A percentile compares a stretch with the other conserved stretches of the same genome.
Conservation (phyloP, 2,888 invertebrate species). For the Apotomis capreana region DNA sequence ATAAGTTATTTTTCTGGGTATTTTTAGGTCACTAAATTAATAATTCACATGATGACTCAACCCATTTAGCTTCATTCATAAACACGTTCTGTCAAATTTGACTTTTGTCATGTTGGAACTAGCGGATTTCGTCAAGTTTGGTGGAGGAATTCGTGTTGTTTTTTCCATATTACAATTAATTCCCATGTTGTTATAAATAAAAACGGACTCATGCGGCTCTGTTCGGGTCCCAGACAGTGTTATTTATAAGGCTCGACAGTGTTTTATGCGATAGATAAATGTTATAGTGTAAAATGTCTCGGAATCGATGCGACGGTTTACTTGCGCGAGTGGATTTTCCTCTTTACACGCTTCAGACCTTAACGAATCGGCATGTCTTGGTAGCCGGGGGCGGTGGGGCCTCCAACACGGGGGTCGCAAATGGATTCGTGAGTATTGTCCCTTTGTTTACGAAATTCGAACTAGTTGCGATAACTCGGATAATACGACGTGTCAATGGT, state of each 20-base stretch:
- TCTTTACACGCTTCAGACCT: slow-evolving; percentile 93
- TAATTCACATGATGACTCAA: slow-evolving; percentile 2
- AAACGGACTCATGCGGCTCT: slow-evolving; percentile 64
- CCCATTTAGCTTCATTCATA: slow-evolving; percentile 34
- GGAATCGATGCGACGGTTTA: slow-evolving; percentile 86
- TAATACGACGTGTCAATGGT: slow-evolving; percentile 30
- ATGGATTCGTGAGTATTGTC: slow-evolving; percentile 93
- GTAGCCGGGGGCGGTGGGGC: slow-evolving; percentile 99
- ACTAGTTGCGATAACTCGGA: slow-evolving; percentile 20
- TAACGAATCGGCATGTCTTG: slow-evolving; percentile 95
- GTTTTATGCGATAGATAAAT: slow-evolving; percentile 58
- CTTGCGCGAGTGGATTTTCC: slow-evolving; percentile 96
- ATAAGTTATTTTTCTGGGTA: not conserved
- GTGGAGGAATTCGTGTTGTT: slow-evolving; percentile 58
- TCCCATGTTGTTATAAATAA: slow-evolving; percentile 55
- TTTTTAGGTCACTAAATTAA: not conserved
- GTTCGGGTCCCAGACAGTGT: slow-evolving; percentile 57
- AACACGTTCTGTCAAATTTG: slow-evolving; percentile 60
- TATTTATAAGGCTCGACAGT: slow-evolving; percentile 50
- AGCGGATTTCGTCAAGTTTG: slow-evolving; percentile 69
- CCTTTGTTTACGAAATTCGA: slow-evolving; percentile 34
- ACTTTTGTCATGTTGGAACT: slow-evolving; percentile 84
- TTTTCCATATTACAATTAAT: slow-evolving; percentile 63
- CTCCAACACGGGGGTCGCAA: slow-evolving; percentile 97
- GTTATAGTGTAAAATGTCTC: slow-evolving; percentile 73